Evolutionary conservation across 1,140 invertebrate genomes (phyloP).

Genomic region (Myzus persicae): DNA sequence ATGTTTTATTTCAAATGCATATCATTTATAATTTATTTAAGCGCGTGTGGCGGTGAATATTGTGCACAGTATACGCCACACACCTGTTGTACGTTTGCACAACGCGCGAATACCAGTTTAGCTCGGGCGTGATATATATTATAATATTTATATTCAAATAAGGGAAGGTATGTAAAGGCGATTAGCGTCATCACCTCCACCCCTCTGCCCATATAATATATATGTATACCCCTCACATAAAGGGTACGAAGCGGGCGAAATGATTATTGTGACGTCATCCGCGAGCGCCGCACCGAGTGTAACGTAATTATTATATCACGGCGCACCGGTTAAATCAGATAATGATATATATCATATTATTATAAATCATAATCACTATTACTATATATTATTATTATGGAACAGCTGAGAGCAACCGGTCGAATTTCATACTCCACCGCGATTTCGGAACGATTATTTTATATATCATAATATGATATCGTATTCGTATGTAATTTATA

Average conservation of each 20-base stretch:
- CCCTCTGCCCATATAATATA: not conserved
- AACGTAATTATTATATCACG: slow-evolving; percentile 10
- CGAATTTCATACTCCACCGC: not conserved
- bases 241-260: not conserved
- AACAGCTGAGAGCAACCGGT: not conserved
- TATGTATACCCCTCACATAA: not conserved
- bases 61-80: not conserved
- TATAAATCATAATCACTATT: not conserved
- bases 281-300: not conserved
- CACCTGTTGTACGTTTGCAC: not conserved
- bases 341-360: slow-evolving; percentile 15
- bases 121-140: not conserved
- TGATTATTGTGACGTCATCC: not conserved
- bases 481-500: not conserved
- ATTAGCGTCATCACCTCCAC: not conserved
- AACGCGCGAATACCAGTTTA: not conserved
- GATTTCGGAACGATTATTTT: not conserved
- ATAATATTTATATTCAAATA: slow-evolving; percentile 8
- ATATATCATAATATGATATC: not conserved
- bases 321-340: not conserved
- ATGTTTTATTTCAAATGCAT: not conserved
- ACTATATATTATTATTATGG: slow-evolving; percentile 14
- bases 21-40: not conserved
- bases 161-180: not conserved
- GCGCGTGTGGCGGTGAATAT: not conserved